Conservation (phyloP, 2,797 vertebrate species). For the Malurus splendens region DNA sequence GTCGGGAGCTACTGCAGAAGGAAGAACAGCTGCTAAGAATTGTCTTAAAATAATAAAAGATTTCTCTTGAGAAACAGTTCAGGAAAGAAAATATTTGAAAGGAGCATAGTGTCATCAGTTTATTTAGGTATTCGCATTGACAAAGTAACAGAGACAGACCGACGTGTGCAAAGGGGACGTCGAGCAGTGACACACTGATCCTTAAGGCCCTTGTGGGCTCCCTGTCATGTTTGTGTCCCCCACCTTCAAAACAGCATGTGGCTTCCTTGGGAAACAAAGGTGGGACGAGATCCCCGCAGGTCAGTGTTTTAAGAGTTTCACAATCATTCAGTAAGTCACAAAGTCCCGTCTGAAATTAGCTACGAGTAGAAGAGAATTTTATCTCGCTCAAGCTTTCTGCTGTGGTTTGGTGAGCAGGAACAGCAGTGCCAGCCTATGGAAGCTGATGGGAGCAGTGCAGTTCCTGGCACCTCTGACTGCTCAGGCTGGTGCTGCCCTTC, state of each 20-base stretch:
- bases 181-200: too few species aligned
- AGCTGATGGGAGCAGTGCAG: accelerated
- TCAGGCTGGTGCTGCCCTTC: background rate
- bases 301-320: background rate
- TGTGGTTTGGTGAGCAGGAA: background rate
- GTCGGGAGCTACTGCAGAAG: background rate
- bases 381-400: background rate
- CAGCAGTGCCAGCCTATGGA: background rate
- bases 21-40: accelerated
- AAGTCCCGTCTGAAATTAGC: background rate
- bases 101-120: background rate
- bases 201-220: background rate
- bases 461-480: background rate
- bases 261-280: accelerated
- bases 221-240: accelerated
- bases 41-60: background rate
- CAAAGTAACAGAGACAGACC: background rate
- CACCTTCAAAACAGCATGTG: background rate
- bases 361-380: background rate
- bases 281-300: background rate
- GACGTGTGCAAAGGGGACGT: background rate
- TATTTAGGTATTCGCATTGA: background rate
- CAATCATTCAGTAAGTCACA: background rate
- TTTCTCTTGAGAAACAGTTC: background rate
- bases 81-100: background rate